Percentiles rank a stretch among this genome's conserved stretches.
These are phyloP conservation scores for Eristalinus aeneus DNA, from an alignment of 2,888 invertebrate species.

Conservation along the genomic window DNA sequence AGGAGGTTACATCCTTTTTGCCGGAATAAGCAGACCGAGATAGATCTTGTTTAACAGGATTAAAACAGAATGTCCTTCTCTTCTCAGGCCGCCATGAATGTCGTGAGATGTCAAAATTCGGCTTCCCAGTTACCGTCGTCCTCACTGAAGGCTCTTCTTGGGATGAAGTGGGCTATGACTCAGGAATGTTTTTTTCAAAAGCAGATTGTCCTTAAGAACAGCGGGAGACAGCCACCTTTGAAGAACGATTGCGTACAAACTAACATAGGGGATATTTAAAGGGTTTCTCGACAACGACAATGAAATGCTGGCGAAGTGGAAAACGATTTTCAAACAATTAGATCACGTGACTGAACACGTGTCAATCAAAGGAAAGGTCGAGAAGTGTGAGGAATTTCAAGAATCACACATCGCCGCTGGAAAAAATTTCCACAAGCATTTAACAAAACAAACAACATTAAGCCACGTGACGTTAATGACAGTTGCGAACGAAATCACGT, in stretches of 20 bases:
- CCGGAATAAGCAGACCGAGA: background rate
- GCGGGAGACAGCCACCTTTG: too few species aligned
- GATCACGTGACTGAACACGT: background rate
- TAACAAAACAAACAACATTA: background rate
- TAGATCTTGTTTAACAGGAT: constrained; percentile 14
- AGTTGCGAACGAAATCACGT: background rate
- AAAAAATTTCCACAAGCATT: too few species aligned
- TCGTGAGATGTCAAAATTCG: constrained; percentile 39
- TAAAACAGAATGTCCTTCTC: constrained; percentile 35
- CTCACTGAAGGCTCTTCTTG: background rate
- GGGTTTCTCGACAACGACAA: too few species aligned
- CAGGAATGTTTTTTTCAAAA: background rate
- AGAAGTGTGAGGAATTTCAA: too few species aligned
- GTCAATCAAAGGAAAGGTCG: background rate
- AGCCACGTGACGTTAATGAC: background rate
- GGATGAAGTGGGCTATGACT: background rate
- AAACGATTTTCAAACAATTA: too few species aligned
- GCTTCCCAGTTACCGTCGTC: constrained; percentile 21
- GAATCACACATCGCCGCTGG: too few species aligned
- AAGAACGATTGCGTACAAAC: too few species aligned
- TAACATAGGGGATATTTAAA: too few species aligned
- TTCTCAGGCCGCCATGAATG: constrained; percentile 3
- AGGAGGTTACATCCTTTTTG: background rate
- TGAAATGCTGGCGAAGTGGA: too few species aligned
- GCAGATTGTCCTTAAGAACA: too few species aligned